Evolutionary conservation across 2,888 invertebrate genomes (phyloP).

Genomic region (Drosophila barbarae): DNA sequence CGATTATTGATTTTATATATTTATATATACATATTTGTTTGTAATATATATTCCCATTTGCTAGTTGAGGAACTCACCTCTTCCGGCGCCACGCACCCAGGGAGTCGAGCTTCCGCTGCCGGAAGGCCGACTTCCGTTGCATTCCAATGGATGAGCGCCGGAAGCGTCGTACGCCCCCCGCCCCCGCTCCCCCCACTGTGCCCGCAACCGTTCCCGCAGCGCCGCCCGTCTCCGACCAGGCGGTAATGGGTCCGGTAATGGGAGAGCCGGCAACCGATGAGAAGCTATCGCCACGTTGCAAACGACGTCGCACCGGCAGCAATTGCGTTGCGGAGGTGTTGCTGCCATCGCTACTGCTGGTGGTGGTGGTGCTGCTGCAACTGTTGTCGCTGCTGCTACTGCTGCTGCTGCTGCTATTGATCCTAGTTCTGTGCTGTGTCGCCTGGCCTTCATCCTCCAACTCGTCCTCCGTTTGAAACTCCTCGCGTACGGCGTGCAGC

Average conservation of each 20-base stretch:
- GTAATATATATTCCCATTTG: neutral
- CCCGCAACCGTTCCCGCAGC: constrained; percentile 13
- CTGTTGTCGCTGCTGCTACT: constrained; percentile 8
- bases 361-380: constrained; percentile 24
- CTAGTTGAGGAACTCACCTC: constrained; percentile 69
- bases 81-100: constrained; percentile 75
- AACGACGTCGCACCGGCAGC: constrained; percentile 10
- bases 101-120: constrained; percentile 78
- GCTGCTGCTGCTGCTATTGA: constrained; percentile 22
- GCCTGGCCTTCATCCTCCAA: constrained; percentile 1
- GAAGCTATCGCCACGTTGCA: constrained; percentile 27
- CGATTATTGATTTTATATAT: neutral
- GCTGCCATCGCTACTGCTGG: constrained; percentile 41
- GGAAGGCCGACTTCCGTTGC: constrained; percentile 77
- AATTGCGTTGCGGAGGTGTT: constrained; percentile 31
- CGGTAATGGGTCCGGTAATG: constrained; percentile 17
- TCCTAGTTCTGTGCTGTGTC: constrained; percentile 26
- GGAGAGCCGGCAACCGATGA: constrained; percentile 14
- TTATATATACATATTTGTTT: neutral
- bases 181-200: constrained; percentile 13
- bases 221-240: constrained; percentile 26
- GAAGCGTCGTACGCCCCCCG: constrained; percentile 56
- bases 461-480: constrained; percentile 67
- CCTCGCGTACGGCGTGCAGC: constrained; percentile 71
- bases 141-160: constrained; percentile 77